phyloP scores from a whole-genome alignment of 2,888 invertebrate genomes.

The Archaeoteleia sp. region DNA sequence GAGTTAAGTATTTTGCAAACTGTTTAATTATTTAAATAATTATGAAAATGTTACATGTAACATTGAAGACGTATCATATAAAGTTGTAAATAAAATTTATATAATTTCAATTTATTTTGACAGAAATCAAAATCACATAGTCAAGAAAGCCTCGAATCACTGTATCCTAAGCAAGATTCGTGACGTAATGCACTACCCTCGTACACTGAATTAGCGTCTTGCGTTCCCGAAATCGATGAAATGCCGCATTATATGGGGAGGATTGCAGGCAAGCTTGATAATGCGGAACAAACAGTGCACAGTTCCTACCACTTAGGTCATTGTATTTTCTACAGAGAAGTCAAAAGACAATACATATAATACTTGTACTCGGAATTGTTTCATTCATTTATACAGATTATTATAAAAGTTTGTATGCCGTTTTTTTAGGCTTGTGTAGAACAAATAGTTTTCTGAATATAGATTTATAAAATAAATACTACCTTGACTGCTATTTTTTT shows the following conservation, averaged over 20 bases:
- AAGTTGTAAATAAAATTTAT: too few species aligned
- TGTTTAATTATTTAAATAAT: too few species aligned
- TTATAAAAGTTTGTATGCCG: too few species aligned
- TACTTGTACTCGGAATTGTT: slow-evolving; percentile 1
- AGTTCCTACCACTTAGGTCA: slow-evolving; percentile 25
- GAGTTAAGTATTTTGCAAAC: too few species aligned
- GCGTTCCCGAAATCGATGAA: slow-evolving; percentile 52
- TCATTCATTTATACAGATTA: too few species aligned
- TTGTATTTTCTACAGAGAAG: slow-evolving; percentile 32
- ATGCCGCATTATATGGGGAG: slow-evolving; percentile 50
- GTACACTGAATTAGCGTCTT: slow-evolving; percentile 48
- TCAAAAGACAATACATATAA: slow-evolving; percentile 14
- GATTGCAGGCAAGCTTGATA: slow-evolving; percentile 44
- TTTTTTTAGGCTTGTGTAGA: too few species aligned
- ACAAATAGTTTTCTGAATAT: too few species aligned
- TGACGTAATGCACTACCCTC: slow-evolving; percentile 34
- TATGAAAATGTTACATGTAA: too few species aligned
- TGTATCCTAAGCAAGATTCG: slow-evolving; percentile 20
- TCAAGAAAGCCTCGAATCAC: slow-evolving; percentile 37
- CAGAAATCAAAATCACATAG: slow-evolving; percentile 16
- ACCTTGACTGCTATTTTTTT: too few species aligned
- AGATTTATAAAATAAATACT: too few species aligned
- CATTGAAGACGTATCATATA: too few species aligned
- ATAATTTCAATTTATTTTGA: not conserved
- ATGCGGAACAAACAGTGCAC: slow-evolving; percentile 42